Base-by-base conservation (phyloP, 2,797 vertebrate species). In the Rallus crepitans region DNA sequence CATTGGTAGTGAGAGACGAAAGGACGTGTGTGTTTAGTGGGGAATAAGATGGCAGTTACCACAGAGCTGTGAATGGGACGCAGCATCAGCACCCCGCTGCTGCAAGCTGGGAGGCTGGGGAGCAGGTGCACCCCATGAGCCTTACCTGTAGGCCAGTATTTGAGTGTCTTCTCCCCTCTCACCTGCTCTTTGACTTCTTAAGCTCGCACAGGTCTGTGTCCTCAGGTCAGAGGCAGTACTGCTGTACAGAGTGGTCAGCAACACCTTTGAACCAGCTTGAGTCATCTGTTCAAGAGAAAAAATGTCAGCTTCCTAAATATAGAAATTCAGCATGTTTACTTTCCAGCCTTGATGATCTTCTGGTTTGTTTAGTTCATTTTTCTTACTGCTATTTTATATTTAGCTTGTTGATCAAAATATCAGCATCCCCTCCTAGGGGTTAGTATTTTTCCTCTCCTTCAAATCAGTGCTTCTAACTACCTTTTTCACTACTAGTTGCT, bases 241-340 rank as follows among this genome's bases (percentile, higher is more conserved):
- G 57, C 93, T 23, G 0, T 14, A 64, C 4, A 8, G 37, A 20
- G 45, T 19, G 25, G 82, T 50, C 89, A 86, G 72, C 63, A 72
- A 6, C 65, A 52, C 37, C 91, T 48, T 42, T 20, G 11, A 66
- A 56, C 12, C 88, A 73, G 77, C 77, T 75, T 77, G 78, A 84
- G 86, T 60, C 90, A 66, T 86, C 83, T 82, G 88, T 19, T 85
- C 68, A 78, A 86, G 85, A 94, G 88, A 73, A 90, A 82, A 94
- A 92, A 92, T 71, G 68, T 84, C 93, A 89, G 61, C 75, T 92
- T 78, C 78, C 95, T 96, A 93, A 96, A 95, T 89, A 90, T 70
- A 96, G 95, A 93, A 82, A 77, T 89, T 73, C 53, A 75, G 33
- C 52, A 30, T 93, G 80, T 89, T 95, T 93, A 71, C 86, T 90